Evolutionary conservation across 2,888 invertebrate genomes (phyloP), one percentile per base, ranked within the genome.

Genomic region (Lottia gigantea): DNA sequence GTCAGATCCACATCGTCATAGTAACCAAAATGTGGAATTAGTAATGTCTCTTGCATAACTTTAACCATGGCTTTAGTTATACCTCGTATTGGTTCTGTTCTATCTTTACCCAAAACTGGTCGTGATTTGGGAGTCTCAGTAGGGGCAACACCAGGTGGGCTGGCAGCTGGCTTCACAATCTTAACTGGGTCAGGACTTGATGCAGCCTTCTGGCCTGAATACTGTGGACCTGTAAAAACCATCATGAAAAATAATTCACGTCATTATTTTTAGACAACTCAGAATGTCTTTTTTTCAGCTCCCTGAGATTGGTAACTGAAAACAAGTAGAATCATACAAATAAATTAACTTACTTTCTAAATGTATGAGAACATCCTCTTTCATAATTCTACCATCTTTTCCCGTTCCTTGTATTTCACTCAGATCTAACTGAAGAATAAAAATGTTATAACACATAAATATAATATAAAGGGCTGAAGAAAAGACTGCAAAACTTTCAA

Each of bases 61-160:
- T 95, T 97, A 71, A 95, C 92, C 99, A 99, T 99, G 2, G 94
- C 94, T 89, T 94, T 96, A 26, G 92, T 92, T 83, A 96, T 94
- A 25, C 95, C 95, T 82, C 92, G 93, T 12, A 96, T 91, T 7
- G 92, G 91, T 71, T 93, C 93, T 0, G 91, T 90, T 86, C 88
- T 90, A 79, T 92, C 92, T 80, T 80, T 67, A n/a, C 79, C 83
- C 11, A 75, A 64, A 3, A 74, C 64, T 2, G 67, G 61, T 0
- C 75, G 26, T 16, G 77, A 75, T 47, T 47, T 66, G n/a, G 68
- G 46, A 11, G 62, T 31, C 12, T 77, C 72, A 3, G 67, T 55
- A 11, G 70, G 65, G 11, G 66, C 47, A 26, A 55, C 19, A 40
- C 40, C 7, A 11, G 40, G 11, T 40, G 11, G 6, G 11, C 40